Conservation (phyloP, 2,888 invertebrate genomes). For the Caenorhabditis sp. region DNA sequence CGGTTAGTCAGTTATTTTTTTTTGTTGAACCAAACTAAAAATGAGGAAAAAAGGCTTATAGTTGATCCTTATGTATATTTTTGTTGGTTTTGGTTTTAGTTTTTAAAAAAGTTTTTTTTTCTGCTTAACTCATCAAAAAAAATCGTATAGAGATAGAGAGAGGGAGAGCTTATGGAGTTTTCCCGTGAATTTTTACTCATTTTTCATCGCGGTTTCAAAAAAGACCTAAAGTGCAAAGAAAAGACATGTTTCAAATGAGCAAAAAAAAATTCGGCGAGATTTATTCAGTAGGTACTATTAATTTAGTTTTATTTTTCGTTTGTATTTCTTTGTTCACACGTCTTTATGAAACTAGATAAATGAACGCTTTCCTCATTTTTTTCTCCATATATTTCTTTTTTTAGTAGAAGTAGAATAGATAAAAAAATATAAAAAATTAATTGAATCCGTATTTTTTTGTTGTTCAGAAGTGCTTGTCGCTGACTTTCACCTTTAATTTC, state of each 20-base stretch:
- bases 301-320: background rate
- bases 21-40: background rate
- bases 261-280: background rate
- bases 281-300: background rate
- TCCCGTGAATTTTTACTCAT: background rate
- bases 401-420: background rate
- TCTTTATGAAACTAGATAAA: background rate
- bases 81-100: background rate
- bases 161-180: background rate
- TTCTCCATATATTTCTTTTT: background rate
- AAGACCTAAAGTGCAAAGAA: background rate
- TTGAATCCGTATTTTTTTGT: background rate
- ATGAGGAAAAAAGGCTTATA: background rate
- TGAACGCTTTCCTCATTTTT: background rate
- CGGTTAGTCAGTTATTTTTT: background rate
- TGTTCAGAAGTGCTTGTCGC: background rate
- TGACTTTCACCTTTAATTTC: background rate
- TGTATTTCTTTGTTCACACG: background rate
- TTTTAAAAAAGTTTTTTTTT: background rate
- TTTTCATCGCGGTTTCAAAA: background rate
- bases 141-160: slow-evolving; percentile 1
- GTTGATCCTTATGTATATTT: background rate
- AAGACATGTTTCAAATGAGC: background rate
- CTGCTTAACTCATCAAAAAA: background rate
- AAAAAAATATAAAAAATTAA: background rate